phyloP scores from a whole-genome alignment of 2,797 vertebrate species.

The Potorous gilbertii region DNA sequence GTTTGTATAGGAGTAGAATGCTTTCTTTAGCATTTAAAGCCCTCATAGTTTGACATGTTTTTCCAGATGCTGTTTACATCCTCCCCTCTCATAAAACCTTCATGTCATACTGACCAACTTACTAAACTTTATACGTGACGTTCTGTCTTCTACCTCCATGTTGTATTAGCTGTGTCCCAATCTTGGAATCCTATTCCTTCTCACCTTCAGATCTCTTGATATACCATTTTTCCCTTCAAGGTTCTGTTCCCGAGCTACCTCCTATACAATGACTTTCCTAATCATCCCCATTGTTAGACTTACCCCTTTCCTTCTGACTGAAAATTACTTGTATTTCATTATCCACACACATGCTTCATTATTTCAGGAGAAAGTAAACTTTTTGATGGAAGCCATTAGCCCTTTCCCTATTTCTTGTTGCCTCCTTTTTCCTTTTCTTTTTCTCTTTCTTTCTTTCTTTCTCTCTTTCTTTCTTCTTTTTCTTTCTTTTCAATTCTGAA shows the following conservation, averaged over 20 bases:
- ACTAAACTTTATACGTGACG: not conserved
- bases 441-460: too few species aligned
- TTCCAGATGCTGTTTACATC: too few species aligned
- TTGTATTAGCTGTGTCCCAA: not conserved
- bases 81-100: not conserved
- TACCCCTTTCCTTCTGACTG: not conserved
- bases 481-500: not conserved
- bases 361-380: not conserved
- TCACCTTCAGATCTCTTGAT: not conserved
- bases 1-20: too few species aligned
- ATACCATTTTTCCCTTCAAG: not conserved
- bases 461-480: not conserved
- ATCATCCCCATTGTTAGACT: not conserved
- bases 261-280: not conserved
- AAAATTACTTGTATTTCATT: not conserved
- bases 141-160: not conserved
- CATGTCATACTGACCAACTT: not conserved
- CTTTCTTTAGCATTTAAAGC: too few species aligned
- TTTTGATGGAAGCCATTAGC: not conserved
- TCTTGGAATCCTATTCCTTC: not conserved
- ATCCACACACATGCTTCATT: not conserved
- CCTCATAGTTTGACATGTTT: too few species aligned
- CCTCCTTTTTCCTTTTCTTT: not conserved
- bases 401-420: not conserved
- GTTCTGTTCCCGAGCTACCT: not conserved